Percentiles rank a stretch among this genome's conserved stretches.
phyloP scores from a whole-genome alignment of 2,797 vertebrate species.

The Ciconia nigra region DNA sequence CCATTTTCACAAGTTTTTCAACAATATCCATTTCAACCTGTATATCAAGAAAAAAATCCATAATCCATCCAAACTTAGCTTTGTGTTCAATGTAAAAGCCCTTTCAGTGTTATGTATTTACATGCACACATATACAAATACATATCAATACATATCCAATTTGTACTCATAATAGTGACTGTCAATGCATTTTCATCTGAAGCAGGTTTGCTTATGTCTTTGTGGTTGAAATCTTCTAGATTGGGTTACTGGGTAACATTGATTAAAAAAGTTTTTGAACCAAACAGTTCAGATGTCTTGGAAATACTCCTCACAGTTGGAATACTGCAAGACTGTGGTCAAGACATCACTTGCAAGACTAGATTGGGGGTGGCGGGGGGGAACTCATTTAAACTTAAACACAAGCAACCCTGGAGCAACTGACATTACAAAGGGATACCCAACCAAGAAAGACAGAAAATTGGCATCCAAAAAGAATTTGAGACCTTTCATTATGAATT shows the following conservation, averaged over 20 bases:
- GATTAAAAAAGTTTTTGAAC: neutral
- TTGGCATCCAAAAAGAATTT: neutral
- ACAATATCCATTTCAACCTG: conserved; percentile 87
- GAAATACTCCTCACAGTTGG: neutral
- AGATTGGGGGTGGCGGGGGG: neutral
- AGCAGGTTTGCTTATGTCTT: neutral
- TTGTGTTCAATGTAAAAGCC: neutral
- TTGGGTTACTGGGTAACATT: neutral
- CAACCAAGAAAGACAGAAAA: conserved; percentile 11
- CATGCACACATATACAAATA: neutral
- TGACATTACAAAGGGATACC: neutral
- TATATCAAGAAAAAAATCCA: neutral
- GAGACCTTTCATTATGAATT: neutral
- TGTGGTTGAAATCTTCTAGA: neutral
- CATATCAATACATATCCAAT: neutral
- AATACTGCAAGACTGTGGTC: neutral
- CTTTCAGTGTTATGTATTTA: neutral
- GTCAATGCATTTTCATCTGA: neutral
- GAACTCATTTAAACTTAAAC: neutral
- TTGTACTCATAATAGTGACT: neutral
- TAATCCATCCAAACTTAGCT: neutral
- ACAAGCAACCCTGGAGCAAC: neutral
- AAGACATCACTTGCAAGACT: neutral
- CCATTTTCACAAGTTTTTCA: conserved; percentile 88
- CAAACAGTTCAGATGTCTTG: neutral